Evolutionary conservation across 64 coral and sea anemone species (phyloP).

Genomic region (Montipora sp.): DNA sequence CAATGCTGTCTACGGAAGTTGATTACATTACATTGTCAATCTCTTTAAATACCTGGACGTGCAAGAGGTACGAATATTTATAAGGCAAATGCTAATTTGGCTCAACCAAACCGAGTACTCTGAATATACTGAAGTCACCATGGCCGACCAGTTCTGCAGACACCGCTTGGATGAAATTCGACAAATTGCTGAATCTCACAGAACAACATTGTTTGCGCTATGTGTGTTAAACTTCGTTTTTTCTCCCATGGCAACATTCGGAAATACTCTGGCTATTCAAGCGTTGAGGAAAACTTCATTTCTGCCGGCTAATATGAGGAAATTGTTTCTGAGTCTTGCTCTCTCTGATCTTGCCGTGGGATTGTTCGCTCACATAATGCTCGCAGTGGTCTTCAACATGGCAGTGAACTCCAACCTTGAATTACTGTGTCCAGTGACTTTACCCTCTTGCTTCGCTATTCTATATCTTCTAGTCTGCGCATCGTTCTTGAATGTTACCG

Average conservation of each 20-base stretch:
- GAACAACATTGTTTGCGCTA: neutral
- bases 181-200: too few species aligned
- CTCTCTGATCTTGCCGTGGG: neutral
- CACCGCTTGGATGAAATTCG: too few species aligned
- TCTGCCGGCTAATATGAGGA: neutral
- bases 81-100: too few species aligned
- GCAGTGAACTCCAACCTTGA: neutral
- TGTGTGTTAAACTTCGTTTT: neutral
- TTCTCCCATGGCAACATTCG: neutral
- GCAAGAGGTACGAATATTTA: too few species aligned
- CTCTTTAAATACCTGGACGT: too few species aligned
- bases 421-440: neutral
- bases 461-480: neutral
- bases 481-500: slow-evolving; percentile 10
- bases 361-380: slow-evolving; percentile 12
- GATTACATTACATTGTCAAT: too few species aligned
- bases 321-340: too few species aligned
- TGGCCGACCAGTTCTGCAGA: too few species aligned
- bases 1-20: too few species aligned
- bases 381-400: neutral
- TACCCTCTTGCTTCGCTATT: neutral
- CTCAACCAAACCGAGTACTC: too few species aligned
- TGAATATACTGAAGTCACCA: too few species aligned
- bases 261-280: neutral
- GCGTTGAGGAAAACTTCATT: neutral